Evolutionary conservation across 2,888 invertebrate species (phyloP), one percentile per base, ranked within the genome.

Genomic region (Ochropacha duplaris): DNA sequence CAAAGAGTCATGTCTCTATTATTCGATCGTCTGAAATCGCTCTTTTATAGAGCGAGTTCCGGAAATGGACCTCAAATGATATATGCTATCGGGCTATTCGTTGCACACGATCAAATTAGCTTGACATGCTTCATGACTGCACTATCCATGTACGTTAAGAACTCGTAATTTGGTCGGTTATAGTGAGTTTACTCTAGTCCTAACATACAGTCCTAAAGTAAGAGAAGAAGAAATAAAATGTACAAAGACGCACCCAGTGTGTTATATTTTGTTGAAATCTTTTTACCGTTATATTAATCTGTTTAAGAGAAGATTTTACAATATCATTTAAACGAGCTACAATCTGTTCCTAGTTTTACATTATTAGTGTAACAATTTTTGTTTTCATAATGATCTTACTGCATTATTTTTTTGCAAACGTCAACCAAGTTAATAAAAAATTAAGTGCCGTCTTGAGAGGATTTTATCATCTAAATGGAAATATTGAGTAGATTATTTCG

Each of bases 381-480:
- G n/a, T n/a, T n/a, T n/a, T n/a, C n/a, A 28, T 28, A 28, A 28
- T 28, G 28, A 31, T 31, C 12, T 31, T 31, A 31, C 12, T 31
- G 31, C 31, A 31, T 31, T 31, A 31, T 12, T 31, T 31, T 3
- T 31, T 1, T 12, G 6, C 12, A 11, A 31, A 31, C 11, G 12
- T 12, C 3, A 12, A 6, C 12, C 3, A 12, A 12, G 2, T 31
- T 12, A 31, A 12, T 12, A 31, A 31, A 4, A 28, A 28, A 28
- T 9, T 31, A 31, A 31, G 31, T 31, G 31, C 12, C 12, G 31
- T 12, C 12, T 31, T 12, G 12, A 31, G 6, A 31, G 12, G 12
- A 31, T 31, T 16, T 39, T 88, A 86, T 84, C 76, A 82, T 82
- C 78, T 76, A 69, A 69, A 78, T 78, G 74, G 79, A 83, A 83